phyloP scores from a whole-genome alignment of 2,797 vertebrate species.

The Sylvia borin region DNA sequence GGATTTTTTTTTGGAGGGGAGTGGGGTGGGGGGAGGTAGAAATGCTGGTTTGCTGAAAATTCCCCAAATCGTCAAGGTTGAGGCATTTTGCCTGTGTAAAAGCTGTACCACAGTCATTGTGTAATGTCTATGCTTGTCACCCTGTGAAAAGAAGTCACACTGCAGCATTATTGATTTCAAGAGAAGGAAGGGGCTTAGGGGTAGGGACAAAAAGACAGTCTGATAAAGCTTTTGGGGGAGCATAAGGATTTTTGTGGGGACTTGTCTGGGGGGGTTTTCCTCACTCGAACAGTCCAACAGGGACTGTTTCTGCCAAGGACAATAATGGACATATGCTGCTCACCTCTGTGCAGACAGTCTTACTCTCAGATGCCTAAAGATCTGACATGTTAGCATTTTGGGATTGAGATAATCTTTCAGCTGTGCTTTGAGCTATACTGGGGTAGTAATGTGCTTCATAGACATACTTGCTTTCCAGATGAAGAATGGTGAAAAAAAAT shows the following conservation, averaged over 20 bases:
- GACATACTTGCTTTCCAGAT: background rate
- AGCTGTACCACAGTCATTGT: background rate
- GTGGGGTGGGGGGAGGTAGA: accelerated
- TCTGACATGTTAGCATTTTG: background rate
- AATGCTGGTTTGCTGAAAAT: background rate
- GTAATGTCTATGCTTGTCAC: background rate
- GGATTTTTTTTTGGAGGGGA: background rate
- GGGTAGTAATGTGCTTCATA: background rate
- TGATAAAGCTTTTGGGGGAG: background rate
- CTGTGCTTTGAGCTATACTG: background rate
- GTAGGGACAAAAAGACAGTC: background rate
- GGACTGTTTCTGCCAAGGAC: background rate
- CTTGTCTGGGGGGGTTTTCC: too few relatives aligned
- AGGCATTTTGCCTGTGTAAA: background rate
- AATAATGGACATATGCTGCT: background rate
- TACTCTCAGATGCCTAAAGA: background rate
- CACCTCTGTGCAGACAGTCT: background rate
- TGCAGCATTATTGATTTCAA: background rate
- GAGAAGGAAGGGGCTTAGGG: background rate
- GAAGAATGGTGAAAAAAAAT: background rate
- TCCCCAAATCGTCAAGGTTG: too few relatives aligned
- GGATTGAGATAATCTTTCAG: background rate
- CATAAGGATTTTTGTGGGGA: background rate
- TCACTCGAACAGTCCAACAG: too few relatives aligned
- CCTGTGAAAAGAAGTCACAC: background rate